Percentiles rank a stretch among this genome's conserved stretches.
Conservation (phyloP, 2,888 invertebrate genomes). For the Volucella zonaria region DNA sequence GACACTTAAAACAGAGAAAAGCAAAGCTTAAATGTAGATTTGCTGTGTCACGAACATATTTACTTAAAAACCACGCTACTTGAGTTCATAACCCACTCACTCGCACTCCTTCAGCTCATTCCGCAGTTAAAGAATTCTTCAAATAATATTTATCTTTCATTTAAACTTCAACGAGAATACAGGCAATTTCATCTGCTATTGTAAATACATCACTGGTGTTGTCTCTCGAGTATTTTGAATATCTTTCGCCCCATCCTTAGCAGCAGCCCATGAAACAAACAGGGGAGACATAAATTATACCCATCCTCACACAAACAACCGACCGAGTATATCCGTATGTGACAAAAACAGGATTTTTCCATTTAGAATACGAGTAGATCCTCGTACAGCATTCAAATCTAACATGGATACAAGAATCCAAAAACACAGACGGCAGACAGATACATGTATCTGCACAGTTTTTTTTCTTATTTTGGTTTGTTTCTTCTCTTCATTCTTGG, state of each 20-base stretch:
- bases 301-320: conserved; percentile 1
- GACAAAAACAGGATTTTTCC: conserved; percentile 50
- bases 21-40: no score
- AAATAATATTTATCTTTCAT: conserved; percentile 14
- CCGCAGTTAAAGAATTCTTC: neutral
- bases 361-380: conserved; percentile 41
- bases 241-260: neutral
- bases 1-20: no score
- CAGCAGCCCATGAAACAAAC: conserved; percentile 6
- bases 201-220: neutral
- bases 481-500: neutral
- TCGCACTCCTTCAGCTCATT: neutral
- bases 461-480: neutral
- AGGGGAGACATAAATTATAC: conserved; percentile 38
- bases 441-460: conserved; percentile 43
- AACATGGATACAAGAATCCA: conserved; percentile 33
- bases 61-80: neutral
- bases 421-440: neutral
- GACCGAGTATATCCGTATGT: neutral
- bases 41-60: no score
- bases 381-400: conserved; percentile 9
- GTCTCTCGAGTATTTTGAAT: neutral
- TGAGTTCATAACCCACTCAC: neutral
- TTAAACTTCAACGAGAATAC: conserved; percentile 1
- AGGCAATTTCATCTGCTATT: conserved; percentile 6